Percentiles rank a stretch among this genome's conserved stretches.
phyloP scores from a whole-genome alignment of 2,113 vertebrate genomes.

The Sander vitreus region DNA sequence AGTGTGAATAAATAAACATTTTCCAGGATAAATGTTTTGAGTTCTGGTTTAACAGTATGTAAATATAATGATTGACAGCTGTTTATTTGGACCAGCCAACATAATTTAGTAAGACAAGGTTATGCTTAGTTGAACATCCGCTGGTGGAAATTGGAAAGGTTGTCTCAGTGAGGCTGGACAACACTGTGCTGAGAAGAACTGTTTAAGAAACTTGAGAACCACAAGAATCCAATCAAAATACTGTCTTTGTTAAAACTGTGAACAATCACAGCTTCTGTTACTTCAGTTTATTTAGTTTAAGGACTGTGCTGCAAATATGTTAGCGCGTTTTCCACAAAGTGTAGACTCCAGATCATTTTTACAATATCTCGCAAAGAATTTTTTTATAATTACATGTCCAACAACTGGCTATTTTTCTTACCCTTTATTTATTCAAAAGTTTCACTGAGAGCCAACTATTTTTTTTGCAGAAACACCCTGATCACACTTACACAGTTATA shows the following conservation, averaged over 20 bases:
- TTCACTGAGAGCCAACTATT: background rate
- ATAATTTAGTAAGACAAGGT: conserved; percentile 22
- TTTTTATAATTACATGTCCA: background rate
- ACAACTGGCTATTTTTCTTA: background rate
- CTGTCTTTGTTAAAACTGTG: background rate
- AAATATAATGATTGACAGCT: conserved; percentile 40
- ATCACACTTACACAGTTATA: background rate
- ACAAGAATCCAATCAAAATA: background rate
- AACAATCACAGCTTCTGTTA: background rate
- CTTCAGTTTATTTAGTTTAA: background rate
- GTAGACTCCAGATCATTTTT: background rate
- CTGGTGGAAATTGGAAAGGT: conserved; percentile 24
- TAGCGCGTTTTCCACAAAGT: background rate
- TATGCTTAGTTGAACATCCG: conserved; percentile 44
- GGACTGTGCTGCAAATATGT: background rate
- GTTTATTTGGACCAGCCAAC: conserved; percentile 52
- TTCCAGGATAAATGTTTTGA: conserved; percentile 54
- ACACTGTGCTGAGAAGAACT: background rate
- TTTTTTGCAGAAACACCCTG: background rate
- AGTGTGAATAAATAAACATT: conserved; percentile 32
- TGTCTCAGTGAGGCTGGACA: conserved; percentile 13
- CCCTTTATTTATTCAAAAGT: conserved; percentile 1
- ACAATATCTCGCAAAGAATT: background rate
- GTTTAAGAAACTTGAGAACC: background rate
- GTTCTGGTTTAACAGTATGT: conserved; percentile 38